These are phyloP conservation scores for Ophraella communa DNA, from an alignment of 2,888 invertebrate species.

Conservation along the genomic window DNA sequence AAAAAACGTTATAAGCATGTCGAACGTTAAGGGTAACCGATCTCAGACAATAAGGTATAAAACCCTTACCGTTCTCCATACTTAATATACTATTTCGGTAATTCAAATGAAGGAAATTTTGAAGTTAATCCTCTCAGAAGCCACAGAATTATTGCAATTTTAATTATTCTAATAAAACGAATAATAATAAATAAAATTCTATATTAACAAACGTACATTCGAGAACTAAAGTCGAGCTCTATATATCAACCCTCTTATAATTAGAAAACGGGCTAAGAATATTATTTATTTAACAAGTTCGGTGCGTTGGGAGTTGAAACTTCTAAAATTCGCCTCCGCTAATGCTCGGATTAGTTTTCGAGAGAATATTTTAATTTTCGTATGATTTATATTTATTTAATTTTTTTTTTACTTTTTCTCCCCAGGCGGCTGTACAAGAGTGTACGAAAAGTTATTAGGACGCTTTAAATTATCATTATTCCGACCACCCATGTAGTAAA, in stretches of 20 bases:
- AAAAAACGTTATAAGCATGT: too few relatives aligned
- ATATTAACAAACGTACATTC: background rate
- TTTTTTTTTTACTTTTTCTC: constrained; percentile 3
- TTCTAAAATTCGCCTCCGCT: constrained; percentile 31
- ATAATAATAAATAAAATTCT: too few relatives aligned
- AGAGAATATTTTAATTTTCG: constrained; percentile 23
- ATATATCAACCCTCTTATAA: constrained; percentile 11
- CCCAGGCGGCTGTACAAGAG: background rate
- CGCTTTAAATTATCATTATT: constrained; percentile 8
- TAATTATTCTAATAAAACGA: too few relatives aligned
- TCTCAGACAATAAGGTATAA: too few relatives aligned
- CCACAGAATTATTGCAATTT: too few relatives aligned
- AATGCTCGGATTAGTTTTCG: constrained; percentile 33
- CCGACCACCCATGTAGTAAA: background rate
- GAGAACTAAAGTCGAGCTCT: background rate
- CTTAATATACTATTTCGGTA: too few relatives aligned
- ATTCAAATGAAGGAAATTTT: too few relatives aligned
- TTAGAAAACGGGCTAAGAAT: constrained; percentile 18
- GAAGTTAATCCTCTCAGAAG: too few relatives aligned
- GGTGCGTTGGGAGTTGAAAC: constrained; percentile 28
- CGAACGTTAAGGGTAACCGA: too few relatives aligned
- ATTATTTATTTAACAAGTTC: constrained; percentile 34
- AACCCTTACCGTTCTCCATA: too few relatives aligned
- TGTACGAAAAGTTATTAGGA: background rate
- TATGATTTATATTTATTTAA: constrained; percentile 16